Conservation (phyloP, 1,140 invertebrate genomes). For the Lutraria rhynchaena region DNA sequence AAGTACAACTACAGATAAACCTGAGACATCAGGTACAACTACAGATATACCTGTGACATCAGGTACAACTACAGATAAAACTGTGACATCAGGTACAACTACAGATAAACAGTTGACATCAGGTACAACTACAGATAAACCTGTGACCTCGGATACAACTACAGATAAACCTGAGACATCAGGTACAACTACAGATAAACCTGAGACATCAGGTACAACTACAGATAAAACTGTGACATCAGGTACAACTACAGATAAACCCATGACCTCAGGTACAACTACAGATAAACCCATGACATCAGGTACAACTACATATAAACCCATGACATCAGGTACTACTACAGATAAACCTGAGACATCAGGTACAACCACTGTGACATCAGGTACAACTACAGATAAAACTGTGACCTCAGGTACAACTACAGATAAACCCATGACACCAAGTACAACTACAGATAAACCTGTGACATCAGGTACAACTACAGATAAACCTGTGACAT, state of each 20-base stretch:
- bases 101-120: not conserved
- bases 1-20: not conserved
- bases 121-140: not conserved
- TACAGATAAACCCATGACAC: not conserved
- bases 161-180: not conserved
- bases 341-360: not conserved
- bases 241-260: not conserved
- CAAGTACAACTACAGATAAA: not conserved
- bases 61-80: not conserved
- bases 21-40: not conserved
- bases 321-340: not conserved
- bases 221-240: not conserved
- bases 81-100: not conserved
- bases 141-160: not conserved
- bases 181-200: not conserved
- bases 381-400: too few species aligned
- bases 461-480: not conserved
- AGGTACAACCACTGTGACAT: too few species aligned
- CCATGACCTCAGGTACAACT: not conserved
- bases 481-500: too few species aligned
- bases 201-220: not conserved
- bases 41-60: not conserved
- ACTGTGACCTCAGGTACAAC: too few species aligned
- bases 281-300: conserved; percentile 7
- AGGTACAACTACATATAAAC: not conserved